Evolutionary conservation across 2,888 invertebrate genomes (phyloP).

Genomic region (Dryobotodes eremita): DNA sequence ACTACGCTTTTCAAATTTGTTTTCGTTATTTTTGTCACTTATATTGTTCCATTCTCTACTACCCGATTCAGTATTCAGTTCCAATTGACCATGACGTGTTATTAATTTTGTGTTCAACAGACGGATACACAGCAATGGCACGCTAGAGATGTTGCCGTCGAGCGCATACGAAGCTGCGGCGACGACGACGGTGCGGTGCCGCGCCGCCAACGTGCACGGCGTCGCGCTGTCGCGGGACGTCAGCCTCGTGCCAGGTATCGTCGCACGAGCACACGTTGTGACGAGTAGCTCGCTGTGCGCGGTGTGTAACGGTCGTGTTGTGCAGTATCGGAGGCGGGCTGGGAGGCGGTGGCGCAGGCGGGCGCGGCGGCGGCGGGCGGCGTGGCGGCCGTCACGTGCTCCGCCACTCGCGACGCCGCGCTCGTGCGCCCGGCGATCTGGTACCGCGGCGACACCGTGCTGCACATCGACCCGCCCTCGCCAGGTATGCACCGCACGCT

Average conservation of each 20-base stretch:
- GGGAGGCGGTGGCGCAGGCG: slow-evolving; percentile 74
- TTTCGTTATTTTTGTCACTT: slow-evolving; percentile 6
- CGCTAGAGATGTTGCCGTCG: slow-evolving; percentile 78
- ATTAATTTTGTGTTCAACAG: background rate
- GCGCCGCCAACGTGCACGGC: slow-evolving; percentile 94
- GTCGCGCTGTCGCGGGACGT: slow-evolving; percentile 94
- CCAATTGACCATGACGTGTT: background rate
- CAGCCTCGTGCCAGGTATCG: slow-evolving; percentile 93
- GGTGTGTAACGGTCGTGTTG: slow-evolving; percentile 1
- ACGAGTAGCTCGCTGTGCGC: background rate
- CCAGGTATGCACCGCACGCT: slow-evolving; percentile 78
- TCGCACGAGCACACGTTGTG: too few relatives aligned
- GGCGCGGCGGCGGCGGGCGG: slow-evolving; percentile 75
- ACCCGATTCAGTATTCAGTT: slow-evolving; percentile 1
- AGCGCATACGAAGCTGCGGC: slow-evolving; percentile 49
- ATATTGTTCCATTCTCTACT: background rate
- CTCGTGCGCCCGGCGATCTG: slow-evolving; percentile 74
- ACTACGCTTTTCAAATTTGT: slow-evolving; percentile 1
- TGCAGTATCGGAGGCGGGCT: slow-evolving; percentile 74
- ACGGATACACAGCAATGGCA: slow-evolving; percentile 79
- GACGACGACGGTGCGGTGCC: slow-evolving; percentile 90
- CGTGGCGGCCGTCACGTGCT: slow-evolving; percentile 79
- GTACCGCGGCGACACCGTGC: slow-evolving; percentile 77
- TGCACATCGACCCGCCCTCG: slow-evolving; percentile 88
- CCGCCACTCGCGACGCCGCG: slow-evolving; percentile 59